These are phyloP conservation scores for Nowickia ferox DNA, from an alignment of 2,888 invertebrate genomes.

Conservation along the genomic window DNA sequence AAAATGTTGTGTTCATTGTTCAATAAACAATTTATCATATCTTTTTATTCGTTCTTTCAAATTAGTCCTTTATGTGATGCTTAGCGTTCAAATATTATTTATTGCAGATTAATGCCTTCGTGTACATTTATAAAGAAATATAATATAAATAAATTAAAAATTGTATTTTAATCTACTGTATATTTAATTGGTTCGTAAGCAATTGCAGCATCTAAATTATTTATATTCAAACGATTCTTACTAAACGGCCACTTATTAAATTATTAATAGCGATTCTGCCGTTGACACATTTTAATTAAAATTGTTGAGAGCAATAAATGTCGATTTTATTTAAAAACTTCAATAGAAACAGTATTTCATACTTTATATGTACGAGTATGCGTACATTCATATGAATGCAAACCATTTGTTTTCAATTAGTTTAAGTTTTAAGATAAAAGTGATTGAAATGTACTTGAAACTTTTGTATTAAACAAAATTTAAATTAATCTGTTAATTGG, in stretches of 20 bases:
- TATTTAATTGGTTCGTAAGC: conserved; percentile 8
- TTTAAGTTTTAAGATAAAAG: not conserved
- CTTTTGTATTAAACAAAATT: not conserved
- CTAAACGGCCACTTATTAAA: not conserved
- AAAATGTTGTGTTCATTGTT: no score
- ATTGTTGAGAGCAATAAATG: not conserved
- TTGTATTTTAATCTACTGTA: not conserved
- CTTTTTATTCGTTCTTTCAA: no score
- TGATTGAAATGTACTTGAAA: not conserved
- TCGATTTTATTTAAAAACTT: not conserved
- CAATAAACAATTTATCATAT: no score
- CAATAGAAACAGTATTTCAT: not conserved
- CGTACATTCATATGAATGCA: not conserved
- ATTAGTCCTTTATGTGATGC: no score
- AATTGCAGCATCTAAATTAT: not conserved
- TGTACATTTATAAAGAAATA: conserved; percentile 3
- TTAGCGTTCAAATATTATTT: not conserved
- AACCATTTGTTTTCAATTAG: not conserved
- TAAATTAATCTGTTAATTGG: no score
- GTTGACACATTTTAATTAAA: conserved; percentile 17
- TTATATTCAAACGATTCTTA: not conserved
- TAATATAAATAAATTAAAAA: not conserved
- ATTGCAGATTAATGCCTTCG: not conserved
- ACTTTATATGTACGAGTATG: not conserved
- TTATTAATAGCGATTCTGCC: not conserved